Base-by-base conservation (phyloP, 2,888 invertebrate species). In the Amphiduros pacificus region DNA sequence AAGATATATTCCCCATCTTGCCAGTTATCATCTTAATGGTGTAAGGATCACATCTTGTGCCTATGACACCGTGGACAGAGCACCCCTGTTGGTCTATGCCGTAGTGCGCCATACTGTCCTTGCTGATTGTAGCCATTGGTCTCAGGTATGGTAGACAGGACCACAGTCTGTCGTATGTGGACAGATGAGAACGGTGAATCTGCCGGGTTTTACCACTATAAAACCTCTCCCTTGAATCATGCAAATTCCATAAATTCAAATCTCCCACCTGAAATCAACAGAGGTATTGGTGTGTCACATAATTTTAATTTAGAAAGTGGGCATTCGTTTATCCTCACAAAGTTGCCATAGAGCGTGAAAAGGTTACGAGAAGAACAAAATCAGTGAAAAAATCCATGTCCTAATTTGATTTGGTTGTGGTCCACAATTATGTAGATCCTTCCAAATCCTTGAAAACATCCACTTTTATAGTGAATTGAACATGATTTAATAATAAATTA, bases 21-120 rank as follows among this genome's bases (percentile, higher is more conserved):
- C 60, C 48, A 6, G 49, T 59, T 11, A 63, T 63, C 11, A 56
- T 31, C 6, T 41, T 9, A n/a, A 41, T 44, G n/a, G 53, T 63
- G 52, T 63, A 63, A 1, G 60, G 63, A 48, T 63, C 63, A 31
- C 63, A 63, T 11, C 63, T 29, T 14, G 63, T 63, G n/a, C 63
- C 63, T 22, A 63, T 60, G 27, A 63, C 60, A 48, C 61, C 63
- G 44, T 63, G 63, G 6, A 63, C 56, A 4, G 51, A 49, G 14
- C 40, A 32, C 22, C 63, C 63, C 14, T 63, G 50, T n/a, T 44
- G 28, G 31, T 63, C 63, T 4, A 63, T 32, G 51, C 63, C 63
- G 26, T 63, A 63, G 14, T 60, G 26, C 9, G 55, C 14, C 40
- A 60, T 51, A 2, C 60, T 60, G 28, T 63, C 63, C n/a, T 44